Conservation (phyloP, 2,888 invertebrate species). For the Agyllia agylla region DNA sequence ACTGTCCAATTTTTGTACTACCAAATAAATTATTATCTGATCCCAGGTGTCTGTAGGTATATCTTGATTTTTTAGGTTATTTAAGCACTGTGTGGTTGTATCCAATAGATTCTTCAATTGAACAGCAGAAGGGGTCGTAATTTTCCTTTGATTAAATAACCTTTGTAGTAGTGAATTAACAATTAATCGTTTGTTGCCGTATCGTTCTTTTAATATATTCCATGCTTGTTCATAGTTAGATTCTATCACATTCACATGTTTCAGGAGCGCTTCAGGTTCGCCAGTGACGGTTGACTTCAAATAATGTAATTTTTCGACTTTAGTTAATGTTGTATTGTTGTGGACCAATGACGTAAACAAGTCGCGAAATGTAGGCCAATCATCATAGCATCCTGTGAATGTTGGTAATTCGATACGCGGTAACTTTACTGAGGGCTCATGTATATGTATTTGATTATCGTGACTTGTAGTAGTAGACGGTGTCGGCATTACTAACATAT, state of each 20-base stretch:
- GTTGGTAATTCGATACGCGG: background rate
- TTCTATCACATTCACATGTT: conserved; percentile 31
- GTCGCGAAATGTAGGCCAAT: conserved; percentile 14
- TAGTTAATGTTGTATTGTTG: conserved; percentile 10
- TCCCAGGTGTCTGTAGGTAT: conserved; percentile 54
- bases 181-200: background rate
- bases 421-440: too few relatives aligned
- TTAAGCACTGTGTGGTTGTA: background rate
- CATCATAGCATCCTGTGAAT: background rate
- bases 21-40: conserved; percentile 68
- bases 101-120: conserved; percentile 24
- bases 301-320: conserved; percentile 24
- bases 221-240: conserved; percentile 42
- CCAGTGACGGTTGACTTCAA: conserved; percentile 2
- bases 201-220: conserved; percentile 4
- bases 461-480: too few relatives aligned
- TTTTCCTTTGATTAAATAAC: conserved; percentile 11
- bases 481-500: too few relatives aligned
- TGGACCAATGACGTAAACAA: conserved; percentile 44
- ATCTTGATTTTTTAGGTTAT: background rate
- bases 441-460: too few relatives aligned
- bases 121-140: background rate
- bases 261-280: conserved; percentile 31
- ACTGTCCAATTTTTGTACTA: conserved; percentile 68
- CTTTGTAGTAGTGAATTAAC: background rate